phyloP scores from a whole-genome alignment of 2,113 vertebrate genomes.

The Meleagris gallopavo region DNA sequence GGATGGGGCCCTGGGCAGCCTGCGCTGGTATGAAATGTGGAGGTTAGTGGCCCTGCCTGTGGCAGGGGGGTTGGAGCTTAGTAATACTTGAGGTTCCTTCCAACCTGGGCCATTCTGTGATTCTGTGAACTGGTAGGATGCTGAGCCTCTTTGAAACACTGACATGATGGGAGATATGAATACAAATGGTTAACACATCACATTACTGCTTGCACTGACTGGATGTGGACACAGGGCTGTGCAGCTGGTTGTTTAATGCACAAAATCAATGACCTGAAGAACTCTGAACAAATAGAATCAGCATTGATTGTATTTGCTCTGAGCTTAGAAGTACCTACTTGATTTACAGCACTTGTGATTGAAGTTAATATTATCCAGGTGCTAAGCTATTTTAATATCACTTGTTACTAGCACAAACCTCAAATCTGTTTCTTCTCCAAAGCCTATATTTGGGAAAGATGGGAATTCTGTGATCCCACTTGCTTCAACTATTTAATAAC shows the following conservation, averaged over 20 bases:
- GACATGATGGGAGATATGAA: not conserved
- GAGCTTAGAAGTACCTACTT: not conserved
- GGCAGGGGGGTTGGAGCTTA: no score
- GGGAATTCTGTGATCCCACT: slow-evolving; percentile 44
- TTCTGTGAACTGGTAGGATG: not conserved
- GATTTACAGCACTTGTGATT: not conserved
- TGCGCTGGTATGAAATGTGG: no score
- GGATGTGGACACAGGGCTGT: not conserved
- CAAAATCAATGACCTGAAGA: slow-evolving; percentile 10
- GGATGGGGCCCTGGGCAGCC: no score
- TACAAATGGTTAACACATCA: not conserved
- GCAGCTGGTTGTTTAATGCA: not conserved
- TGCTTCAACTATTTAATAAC: slow-evolving; percentile 53
- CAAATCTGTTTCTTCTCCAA: slow-evolving; percentile 14
- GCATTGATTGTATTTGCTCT: not conserved
- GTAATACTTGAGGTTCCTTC: no score
- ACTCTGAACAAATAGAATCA: slow-evolving; percentile 42
- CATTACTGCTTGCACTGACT: not conserved
- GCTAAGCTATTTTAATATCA: slow-evolving; percentile 28
- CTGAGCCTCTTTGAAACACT: not conserved
- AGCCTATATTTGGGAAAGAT: slow-evolving; percentile 3
- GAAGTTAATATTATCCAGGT: slow-evolving; percentile 41
- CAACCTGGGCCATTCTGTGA: no score
- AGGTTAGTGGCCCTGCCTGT: no score
- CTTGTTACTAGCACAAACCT: slow-evolving; percentile 19